Evolutionary conservation across 2,797 vertebrate species (phyloP).

Genomic region (Tauraco hartlaubi): DNA sequence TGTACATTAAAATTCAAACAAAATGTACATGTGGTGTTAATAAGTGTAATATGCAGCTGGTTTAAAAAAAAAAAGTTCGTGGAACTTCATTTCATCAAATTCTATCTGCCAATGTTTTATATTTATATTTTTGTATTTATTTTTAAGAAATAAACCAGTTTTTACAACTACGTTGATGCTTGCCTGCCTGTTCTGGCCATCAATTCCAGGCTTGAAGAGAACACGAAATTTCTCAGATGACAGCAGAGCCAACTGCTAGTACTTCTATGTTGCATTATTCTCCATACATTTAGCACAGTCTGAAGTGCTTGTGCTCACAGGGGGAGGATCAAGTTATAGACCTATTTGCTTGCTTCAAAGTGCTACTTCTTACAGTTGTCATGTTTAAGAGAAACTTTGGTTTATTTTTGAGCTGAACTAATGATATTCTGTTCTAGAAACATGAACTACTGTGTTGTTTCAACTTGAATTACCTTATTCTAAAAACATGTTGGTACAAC

Average conservation of each 20-base stretch:
- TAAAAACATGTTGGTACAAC: neutral
- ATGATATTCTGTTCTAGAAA: neutral
- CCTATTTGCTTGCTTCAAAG: neutral
- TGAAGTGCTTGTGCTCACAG: neutral
- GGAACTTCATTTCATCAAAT: constrained; percentile 88
- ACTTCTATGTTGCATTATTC: neutral
- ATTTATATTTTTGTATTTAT: constrained; percentile 99
- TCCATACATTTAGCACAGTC: neutral
- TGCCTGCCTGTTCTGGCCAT: constrained; percentile 41
- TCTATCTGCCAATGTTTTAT: constrained; percentile 97
- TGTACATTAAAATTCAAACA: constrained; percentile 80
- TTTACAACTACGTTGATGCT: constrained; percentile 82
- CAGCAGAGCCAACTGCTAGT: neutral
- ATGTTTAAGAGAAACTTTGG: neutral
- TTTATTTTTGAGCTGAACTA: neutral
- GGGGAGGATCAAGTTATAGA: neutral
- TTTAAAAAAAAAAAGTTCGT: constrained; percentile 80
- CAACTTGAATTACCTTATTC: neutral
- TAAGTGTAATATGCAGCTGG: constrained; percentile 85
- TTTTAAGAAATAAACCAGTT: constrained; percentile 96
- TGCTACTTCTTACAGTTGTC: neutral
- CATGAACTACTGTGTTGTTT: neutral
- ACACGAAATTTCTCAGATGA: neutral
- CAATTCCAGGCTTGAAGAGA: neutral
- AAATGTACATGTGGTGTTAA: constrained; percentile 84